Conservation (phyloP, 2,797 vertebrate genomes). For the Galagoides demidoff region DNA sequence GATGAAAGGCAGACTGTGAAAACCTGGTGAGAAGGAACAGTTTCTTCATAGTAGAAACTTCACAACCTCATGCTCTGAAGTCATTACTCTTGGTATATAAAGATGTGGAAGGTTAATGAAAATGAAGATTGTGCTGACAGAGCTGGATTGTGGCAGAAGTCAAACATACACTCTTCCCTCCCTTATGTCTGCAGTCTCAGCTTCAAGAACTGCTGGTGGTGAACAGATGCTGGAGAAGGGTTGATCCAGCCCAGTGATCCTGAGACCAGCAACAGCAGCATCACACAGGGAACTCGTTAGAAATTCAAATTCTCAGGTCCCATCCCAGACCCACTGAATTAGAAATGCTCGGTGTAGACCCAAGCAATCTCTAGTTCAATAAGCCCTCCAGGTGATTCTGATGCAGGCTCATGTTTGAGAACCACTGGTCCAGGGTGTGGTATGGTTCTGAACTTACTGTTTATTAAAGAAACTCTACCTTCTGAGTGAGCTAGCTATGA, state of each 20-base stretch:
- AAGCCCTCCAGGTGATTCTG: not conserved
- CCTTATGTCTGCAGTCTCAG: not conserved
- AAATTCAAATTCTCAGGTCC: not conserved
- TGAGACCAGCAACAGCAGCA: not conserved
- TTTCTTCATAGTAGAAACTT: conserved; percentile 26
- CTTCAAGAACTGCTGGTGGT: not conserved
- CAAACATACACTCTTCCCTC: not conserved
- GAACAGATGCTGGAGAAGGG: not conserved
- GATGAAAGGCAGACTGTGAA: conserved; percentile 46
- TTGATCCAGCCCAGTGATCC: not conserved
- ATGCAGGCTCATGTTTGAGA: not conserved
- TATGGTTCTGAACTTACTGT: not conserved
- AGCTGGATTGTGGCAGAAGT: not conserved
- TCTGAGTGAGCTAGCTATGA: not conserved
- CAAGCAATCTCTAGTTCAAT: not conserved
- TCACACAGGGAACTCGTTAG: not conserved
- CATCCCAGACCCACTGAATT: not conserved
- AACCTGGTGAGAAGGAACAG: conserved; percentile 1
- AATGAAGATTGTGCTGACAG: not conserved
- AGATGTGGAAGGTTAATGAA: not conserved
- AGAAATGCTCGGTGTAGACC: not conserved
- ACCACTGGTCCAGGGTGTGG: not conserved
- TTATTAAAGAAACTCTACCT: conserved; percentile 14
- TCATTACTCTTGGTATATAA: not conserved
- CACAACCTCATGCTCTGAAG: conserved; percentile 1